Evolutionary conservation across 2,113 vertebrate genomes (phyloP).

Genomic region (Orthonyx spaldingii): DNA sequence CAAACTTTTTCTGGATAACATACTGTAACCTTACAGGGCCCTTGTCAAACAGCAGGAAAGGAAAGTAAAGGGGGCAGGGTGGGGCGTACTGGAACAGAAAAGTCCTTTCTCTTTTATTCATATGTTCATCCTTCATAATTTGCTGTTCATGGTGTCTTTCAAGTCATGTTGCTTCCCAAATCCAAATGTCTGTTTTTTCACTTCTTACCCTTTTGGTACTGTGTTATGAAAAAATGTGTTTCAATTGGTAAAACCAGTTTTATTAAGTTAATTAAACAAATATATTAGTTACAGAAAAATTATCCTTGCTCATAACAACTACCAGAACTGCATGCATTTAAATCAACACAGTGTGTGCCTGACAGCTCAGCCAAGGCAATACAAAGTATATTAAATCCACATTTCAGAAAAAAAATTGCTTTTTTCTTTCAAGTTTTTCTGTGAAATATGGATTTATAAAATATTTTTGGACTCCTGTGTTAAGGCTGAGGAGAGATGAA

Average conservation of each 20-base stretch:
- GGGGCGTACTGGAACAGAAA: too few relatives aligned
- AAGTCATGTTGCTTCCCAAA: neutral
- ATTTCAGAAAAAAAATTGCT: rapidly evolving
- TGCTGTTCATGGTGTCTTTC: neutral
- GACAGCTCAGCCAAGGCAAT: neutral
- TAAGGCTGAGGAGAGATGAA: neutral
- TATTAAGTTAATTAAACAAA: neutral
- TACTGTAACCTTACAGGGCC: neutral
- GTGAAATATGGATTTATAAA: neutral
- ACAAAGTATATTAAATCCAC: neutral
- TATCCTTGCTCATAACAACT: neutral
- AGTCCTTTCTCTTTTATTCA: neutral
- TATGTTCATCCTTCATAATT: neutral
- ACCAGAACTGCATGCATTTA: neutral
- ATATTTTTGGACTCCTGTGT: neutral
- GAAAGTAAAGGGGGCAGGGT: neutral
- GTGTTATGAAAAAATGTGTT: neutral
- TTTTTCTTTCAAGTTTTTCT: neutral
- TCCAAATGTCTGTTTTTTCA: neutral
- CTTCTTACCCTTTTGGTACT: neutral
- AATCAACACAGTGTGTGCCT: neutral
- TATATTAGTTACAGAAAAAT: neutral
- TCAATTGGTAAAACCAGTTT: neutral
- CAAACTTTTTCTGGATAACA: neutral
- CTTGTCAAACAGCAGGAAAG: rapidly evolving